These are phyloP conservation scores for Xylophagus ater DNA, from an alignment of 2,888 invertebrate genomes.

Conservation along the genomic window DNA sequence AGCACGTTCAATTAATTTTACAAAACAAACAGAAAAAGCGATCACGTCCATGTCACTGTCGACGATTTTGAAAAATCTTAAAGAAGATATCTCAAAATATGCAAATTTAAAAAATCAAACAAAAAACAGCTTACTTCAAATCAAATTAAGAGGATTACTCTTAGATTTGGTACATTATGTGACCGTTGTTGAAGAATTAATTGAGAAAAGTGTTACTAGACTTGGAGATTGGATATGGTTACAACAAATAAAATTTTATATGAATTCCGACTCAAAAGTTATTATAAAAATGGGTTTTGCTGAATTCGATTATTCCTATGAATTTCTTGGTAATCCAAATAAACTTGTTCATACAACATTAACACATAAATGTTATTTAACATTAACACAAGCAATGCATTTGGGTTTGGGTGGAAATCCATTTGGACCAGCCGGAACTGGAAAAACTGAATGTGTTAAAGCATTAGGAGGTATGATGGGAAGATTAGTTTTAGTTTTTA, in stretches of 20 bases:
- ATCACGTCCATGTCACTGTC: constrained; percentile 54
- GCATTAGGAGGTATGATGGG: constrained; percentile 84
- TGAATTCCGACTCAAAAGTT: constrained; percentile 48
- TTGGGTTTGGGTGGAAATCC: constrained; percentile 97
- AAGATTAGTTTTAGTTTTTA: constrained; percentile 87
- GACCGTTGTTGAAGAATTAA: constrained; percentile 65
- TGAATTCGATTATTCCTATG: constrained; percentile 91
- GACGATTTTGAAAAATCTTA: constrained; percentile 41
- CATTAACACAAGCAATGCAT: constrained; percentile 91
- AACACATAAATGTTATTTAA: constrained; percentile 95
- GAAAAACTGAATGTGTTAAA: constrained; percentile 98
- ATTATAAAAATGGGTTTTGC: constrained; percentile 81
- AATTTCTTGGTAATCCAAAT: constrained; percentile 92
- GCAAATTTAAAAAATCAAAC: constrained; percentile 29
- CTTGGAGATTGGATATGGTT: constrained; percentile 86
- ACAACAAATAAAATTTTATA: constrained; percentile 78
- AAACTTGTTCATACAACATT: constrained; percentile 92
- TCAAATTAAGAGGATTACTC: constrained; percentile 85
- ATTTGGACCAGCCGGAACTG: constrained; percentile 97
- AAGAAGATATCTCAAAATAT: constrained; percentile 34
- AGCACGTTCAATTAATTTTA: constrained; percentile 75
- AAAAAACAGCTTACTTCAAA: constrained; percentile 51
- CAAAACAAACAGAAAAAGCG: constrained; percentile 70
- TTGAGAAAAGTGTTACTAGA: constrained; percentile 54
- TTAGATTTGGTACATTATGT: constrained; percentile 89